phyloP scores from a whole-genome alignment of 2,797 vertebrate species.

The Micropoecilia bifurca region DNA sequence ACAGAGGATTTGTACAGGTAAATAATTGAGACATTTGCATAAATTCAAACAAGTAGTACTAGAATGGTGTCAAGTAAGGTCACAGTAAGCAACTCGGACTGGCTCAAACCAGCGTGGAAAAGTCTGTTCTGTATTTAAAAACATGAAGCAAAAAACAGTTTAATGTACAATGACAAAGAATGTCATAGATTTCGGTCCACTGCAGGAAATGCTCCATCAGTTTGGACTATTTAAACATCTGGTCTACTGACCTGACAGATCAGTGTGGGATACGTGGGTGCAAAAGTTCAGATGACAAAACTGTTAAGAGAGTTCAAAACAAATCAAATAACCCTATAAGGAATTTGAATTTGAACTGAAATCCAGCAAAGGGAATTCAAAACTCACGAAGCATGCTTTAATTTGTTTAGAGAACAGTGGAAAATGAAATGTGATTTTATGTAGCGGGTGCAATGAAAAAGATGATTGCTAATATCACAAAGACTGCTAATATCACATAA shows the following conservation, averaged over 20 bases:
- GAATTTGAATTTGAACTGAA: neutral
- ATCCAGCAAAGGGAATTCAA: neutral
- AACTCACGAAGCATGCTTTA: neutral
- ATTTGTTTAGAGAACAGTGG: neutral
- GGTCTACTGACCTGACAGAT: too few species aligned
- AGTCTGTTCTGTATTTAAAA: neutral
- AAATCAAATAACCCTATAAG: neutral
- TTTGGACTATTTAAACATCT: neutral
- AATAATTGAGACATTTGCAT: neutral
- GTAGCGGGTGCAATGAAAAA: neutral
- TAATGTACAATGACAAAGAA: neutral
- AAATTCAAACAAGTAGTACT: neutral
- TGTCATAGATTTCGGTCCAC: neutral
- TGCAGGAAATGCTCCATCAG: neutral
- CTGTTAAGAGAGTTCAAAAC: neutral
- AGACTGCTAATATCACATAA: neutral
- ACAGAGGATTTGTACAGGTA: neutral
- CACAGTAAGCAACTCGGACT: neutral
- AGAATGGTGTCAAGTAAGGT: neutral
- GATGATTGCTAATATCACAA: neutral
- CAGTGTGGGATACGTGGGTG: neutral
- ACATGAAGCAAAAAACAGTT: neutral
- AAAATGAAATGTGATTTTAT: neutral
- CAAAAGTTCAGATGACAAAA: neutral
- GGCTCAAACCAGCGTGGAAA: neutral